Conservation (phyloP, 2,113 vertebrate species). For the Misgurnus mizolepis region DNA sequence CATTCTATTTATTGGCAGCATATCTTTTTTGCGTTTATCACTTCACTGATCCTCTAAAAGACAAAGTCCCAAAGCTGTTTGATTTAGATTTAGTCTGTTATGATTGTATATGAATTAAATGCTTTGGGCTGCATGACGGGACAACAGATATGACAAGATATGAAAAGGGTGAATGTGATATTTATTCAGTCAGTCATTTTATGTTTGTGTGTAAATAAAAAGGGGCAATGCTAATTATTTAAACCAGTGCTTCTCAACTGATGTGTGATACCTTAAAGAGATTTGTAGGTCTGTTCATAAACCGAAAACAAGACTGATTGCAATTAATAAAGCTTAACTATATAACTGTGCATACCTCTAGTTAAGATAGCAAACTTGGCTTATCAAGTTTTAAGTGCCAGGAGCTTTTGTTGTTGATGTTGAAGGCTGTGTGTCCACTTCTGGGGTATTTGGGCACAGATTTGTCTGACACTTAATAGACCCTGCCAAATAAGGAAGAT, state of each 20-base stretch:
- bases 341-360: too few relatives aligned
- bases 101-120: conserved; percentile 24
- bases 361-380: too few relatives aligned
- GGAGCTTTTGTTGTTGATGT: too few relatives aligned
- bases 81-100: conserved; percentile 32
- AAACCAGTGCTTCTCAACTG: not conserved
- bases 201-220: not conserved
- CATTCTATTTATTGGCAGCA: conserved; percentile 26
- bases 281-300: not conserved
- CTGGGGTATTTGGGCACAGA: too few relatives aligned
- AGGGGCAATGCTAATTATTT: not conserved
- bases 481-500: too few relatives aligned
- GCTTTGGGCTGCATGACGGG: conserved; percentile 6
- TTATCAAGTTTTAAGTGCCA: too few relatives aligned
- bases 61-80: conserved; percentile 35
- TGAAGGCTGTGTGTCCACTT: too few relatives aligned
- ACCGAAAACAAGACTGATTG: too few relatives aligned
- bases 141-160: not conserved
- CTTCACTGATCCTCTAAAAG: conserved; percentile 31
- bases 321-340: too few relatives aligned
- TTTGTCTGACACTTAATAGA: too few relatives aligned
- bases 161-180: not conserved
- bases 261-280: not conserved
- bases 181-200: not conserved
- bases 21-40: conserved; percentile 38